Evolutionary conservation across 2,797 vertebrate species (phyloP).

Genomic region (Parauchenoglanis punctatus): DNA sequence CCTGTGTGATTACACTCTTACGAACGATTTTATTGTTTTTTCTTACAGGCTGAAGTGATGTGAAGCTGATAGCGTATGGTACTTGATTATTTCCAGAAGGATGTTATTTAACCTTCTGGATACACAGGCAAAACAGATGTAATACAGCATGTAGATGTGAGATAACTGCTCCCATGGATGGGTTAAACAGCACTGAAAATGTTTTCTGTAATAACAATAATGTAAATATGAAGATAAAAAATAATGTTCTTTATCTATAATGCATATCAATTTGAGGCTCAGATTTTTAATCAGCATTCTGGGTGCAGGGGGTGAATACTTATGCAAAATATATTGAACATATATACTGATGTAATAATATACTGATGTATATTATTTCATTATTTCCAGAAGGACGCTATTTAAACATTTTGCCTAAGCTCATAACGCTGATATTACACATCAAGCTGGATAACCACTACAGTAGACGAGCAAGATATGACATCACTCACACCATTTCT

Average conservation of each 20-base stretch:
- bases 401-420: background rate
- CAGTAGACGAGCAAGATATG: background rate
- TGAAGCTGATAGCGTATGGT: background rate
- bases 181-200: background rate
- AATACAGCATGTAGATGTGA: background rate
- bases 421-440: background rate
- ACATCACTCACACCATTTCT: background rate
- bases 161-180: background rate
- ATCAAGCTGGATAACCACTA: background rate
- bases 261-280: too few relatives aligned
- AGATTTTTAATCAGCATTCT: background rate
- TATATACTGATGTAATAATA: too few relatives aligned
- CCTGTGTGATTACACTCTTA: background rate
- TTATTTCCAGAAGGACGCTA: background rate
- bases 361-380: background rate
- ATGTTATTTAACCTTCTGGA: background rate
- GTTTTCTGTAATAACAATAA: background rate
- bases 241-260: background rate
- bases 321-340: background rate
- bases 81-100: background rate
- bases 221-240: background rate
- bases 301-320: background rate
- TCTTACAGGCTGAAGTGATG: background rate
- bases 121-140: background rate
- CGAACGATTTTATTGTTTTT: background rate